A percentile compares a stretch with the other conserved stretches of the same genome.
These are phyloP conservation scores for Tokudaia muenninki DNA, from an alignment of 2,797 vertebrate species.

Conservation along the genomic window DNA sequence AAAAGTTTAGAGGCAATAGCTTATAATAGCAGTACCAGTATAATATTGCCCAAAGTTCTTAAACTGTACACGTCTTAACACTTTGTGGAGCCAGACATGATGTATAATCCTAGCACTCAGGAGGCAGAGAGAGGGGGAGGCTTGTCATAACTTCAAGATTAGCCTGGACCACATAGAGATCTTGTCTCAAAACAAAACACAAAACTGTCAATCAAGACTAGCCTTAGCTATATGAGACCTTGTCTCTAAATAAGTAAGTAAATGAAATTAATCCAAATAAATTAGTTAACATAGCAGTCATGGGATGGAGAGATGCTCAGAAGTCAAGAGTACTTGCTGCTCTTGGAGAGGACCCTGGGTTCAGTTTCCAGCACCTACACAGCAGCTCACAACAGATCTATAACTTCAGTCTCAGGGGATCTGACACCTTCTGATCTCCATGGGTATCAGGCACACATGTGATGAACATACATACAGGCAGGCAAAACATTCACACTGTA, in stretches of 20 bases:
- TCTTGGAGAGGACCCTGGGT: background rate
- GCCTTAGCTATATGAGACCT: background rate
- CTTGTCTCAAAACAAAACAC: background rate
- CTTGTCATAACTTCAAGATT: background rate
- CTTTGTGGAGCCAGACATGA: background rate
- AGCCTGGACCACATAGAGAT: background rate
- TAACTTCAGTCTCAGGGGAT: background rate
- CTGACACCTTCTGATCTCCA: background rate
- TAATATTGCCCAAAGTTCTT: background rate
- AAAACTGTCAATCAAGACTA: background rate
- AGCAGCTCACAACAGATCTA: background rate
- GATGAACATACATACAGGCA: background rate
- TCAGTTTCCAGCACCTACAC: background rate
- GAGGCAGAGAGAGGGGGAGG: background rate
- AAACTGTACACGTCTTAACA: conserved; percentile 4
- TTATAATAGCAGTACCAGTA: background rate
- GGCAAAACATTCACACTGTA: background rate
- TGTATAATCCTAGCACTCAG: background rate
- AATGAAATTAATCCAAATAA: background rate
- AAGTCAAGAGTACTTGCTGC: background rate
- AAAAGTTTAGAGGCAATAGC: background rate
- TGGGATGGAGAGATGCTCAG: background rate
- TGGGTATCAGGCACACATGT: background rate
- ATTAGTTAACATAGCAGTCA: background rate
- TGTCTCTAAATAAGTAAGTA: background rate